Base-by-base conservation (phyloP, 2,888 invertebrate genomes). In the Diachrysia chrysitis region DNA sequence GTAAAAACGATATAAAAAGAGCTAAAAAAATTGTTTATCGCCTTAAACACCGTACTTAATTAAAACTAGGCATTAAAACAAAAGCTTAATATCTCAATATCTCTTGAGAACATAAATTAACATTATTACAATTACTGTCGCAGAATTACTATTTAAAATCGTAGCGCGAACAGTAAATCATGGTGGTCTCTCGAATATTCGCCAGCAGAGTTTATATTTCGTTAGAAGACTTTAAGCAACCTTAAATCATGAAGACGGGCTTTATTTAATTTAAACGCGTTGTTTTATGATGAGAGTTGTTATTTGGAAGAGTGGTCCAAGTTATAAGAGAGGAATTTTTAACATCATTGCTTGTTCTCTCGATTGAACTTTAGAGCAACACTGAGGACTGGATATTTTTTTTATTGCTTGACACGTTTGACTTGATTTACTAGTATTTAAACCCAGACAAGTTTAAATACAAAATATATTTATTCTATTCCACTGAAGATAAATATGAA, bases 221-320 rank as follows among this genome's bases (percentile, higher is more conserved):
- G 72, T 69, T 70, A 69, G 68, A 56, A 70, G 70, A 73, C 71
- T 73, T 72, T 57, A 78, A 73, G 73, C 74, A 63, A 69, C 82
- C 69, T 83, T 87, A 88, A 88, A 88, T 88, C 85, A 88, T 86
- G 72, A 71, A 81, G 79, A 77, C 79, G 66, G 76, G 76, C 83
- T 84, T 87, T 87, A 85, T 87, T 87, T 87, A 84, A 87, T 86
- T 84, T 84, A 81, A 85, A 83, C 77, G 79, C 73, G 66, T 76
- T 77, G 81, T 66, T 86, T 83, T 81, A 79, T 81, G 79, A 79
- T 76, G 71, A 76, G 71, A 79, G 74, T 76, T 66, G 69, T 72
- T 74, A 59, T 72, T 73, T 69, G 32, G 0, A 21, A 48, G 2
- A 6, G 9, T 59, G 73, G 67, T 53, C 1, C 19, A 37, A 75